Conservation (phyloP, 2,797 vertebrate genomes). For the Xiphophorus birchmanni region DNA sequence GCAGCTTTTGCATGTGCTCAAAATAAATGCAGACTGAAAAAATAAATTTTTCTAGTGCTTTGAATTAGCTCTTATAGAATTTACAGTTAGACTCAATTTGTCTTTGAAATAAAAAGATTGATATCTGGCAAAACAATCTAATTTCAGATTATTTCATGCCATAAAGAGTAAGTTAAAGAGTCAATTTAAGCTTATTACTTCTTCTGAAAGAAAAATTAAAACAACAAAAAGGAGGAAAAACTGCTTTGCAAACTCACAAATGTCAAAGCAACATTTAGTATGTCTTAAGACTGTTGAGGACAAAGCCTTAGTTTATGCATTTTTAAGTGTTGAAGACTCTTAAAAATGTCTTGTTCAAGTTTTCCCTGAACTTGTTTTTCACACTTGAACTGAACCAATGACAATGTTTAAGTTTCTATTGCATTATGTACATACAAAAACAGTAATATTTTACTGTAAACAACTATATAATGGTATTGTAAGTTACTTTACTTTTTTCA, state of each 20-base stretch:
- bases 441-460: slow-evolving; percentile 26
- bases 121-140: slow-evolving; percentile 18
- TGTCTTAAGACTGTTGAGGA: slow-evolving; percentile 22
- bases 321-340: slow-evolving; percentile 5
- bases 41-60: slow-evolving; percentile 8
- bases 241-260: slow-evolving; percentile 41
- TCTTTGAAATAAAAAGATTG: slow-evolving; percentile 6
- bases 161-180: slow-evolving; percentile 15
- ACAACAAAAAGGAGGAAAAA: slow-evolving; percentile 8
- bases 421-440: slow-evolving; percentile 25
- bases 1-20: slow-evolving; percentile 54
- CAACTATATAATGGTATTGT: slow-evolving; percentile 18
- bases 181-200: slow-evolving; percentile 32
- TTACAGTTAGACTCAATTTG: slow-evolving; percentile 37
- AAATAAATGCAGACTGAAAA: slow-evolving; percentile 20
- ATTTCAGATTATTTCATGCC: slow-evolving; percentile 13
- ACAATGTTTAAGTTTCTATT: slow-evolving; percentile 36
- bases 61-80: slow-evolving; percentile 7
- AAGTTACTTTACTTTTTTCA: slow-evolving; percentile 60
- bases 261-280: slow-evolving; percentile 25
- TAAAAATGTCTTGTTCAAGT: slow-evolving; percentile 6
- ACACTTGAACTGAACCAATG: neutral
- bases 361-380: slow-evolving; percentile 13
- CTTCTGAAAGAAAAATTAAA: slow-evolving; percentile 34
- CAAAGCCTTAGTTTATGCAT: slow-evolving; percentile 26